phyloP scores from a whole-genome alignment of 2,888 invertebrate genomes.

The Myathropa florea region DNA sequence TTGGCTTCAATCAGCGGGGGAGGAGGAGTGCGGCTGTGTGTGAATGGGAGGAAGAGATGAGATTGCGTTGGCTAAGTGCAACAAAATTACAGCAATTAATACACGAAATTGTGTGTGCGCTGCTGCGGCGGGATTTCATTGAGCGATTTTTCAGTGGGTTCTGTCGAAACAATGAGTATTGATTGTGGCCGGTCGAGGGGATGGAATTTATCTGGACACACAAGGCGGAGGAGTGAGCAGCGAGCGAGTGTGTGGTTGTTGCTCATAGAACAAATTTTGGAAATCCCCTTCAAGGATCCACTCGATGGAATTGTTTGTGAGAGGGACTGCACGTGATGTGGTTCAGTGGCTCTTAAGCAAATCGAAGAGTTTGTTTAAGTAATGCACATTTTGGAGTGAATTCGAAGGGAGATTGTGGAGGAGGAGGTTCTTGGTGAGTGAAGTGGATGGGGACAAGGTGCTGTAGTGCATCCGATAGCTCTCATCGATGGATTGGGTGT shows the following conservation, averaged over 20 bases:
- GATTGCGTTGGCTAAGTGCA: conserved; percentile 42
- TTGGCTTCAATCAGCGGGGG: neutral
- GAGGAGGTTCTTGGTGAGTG: neutral
- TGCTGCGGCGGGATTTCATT: conserved; percentile 1
- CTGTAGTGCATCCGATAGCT: no score
- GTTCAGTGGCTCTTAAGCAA: neutral
- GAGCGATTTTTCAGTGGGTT: conserved; percentile 25
- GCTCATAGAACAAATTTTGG: neutral
- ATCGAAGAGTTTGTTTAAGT: neutral
- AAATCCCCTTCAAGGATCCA: neutral
- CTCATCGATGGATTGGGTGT: no score
- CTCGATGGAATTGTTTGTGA: neutral
- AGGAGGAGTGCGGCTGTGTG: neutral
- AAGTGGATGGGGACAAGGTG: neutral
- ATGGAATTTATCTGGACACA: neutral
- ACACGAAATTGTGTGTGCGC: conserved; percentile 6
- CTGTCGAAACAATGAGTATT: conserved; percentile 34
- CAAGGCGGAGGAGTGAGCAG: neutral
- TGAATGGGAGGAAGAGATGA: neutral
- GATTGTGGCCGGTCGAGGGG: conserved; percentile 32
- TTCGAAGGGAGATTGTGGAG: neutral
- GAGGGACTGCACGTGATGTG: neutral
- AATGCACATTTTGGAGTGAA: neutral
- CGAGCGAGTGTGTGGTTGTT: conserved; percentile 25
- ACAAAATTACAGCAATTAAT: conserved; percentile 64